Evolutionary conservation across 2,888 invertebrate species (phyloP).

Genomic region (Drosophila rellima): DNA sequence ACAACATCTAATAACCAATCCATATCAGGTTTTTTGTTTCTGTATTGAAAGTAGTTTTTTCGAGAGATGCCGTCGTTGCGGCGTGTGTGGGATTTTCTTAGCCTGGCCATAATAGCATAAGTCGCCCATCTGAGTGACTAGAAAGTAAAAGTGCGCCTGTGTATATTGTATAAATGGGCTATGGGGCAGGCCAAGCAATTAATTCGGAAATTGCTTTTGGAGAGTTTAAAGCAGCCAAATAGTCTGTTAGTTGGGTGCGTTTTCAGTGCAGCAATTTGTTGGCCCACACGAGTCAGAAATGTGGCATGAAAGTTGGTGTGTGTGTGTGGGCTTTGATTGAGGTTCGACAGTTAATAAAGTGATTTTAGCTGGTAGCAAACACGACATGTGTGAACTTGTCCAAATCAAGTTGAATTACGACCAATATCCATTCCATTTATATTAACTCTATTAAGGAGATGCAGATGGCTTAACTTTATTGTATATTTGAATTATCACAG

Average conservation of each 20-base stretch:
- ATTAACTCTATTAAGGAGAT: neutral
- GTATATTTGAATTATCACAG: neutral
- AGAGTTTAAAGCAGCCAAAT: constrained; percentile 30
- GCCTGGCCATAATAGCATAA: constrained; percentile 42
- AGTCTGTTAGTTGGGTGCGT: constrained; percentile 39
- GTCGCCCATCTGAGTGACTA: constrained; percentile 47
- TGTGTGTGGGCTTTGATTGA: constrained; percentile 36
- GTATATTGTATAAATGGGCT: constrained; percentile 54
- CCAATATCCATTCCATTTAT: neutral
- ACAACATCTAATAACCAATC: constrained; percentile 60
- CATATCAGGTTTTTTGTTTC: constrained; percentile 58
- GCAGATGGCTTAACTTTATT: neutral
- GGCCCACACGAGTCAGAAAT: neutral
- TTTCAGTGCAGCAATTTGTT: constrained; percentile 30
- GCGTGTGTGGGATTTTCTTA: constrained; percentile 64
- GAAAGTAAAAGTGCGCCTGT: constrained; percentile 57
- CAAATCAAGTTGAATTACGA: neutral
- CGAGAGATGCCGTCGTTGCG: constrained; percentile 42
- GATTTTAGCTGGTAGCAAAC: constrained; percentile 18
- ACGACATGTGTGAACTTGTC: constrained; percentile 13
- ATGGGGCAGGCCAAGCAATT: constrained; percentile 59
- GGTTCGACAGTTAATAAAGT: constrained; percentile 17
- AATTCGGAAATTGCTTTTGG: constrained; percentile 61
- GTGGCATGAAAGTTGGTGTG: constrained; percentile 4
- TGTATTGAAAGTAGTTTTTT: constrained; percentile 51